These are phyloP conservation scores for Leucosticte australis DNA, from an alignment of 2,113 vertebrate genomes.

Conservation along the genomic window DNA sequence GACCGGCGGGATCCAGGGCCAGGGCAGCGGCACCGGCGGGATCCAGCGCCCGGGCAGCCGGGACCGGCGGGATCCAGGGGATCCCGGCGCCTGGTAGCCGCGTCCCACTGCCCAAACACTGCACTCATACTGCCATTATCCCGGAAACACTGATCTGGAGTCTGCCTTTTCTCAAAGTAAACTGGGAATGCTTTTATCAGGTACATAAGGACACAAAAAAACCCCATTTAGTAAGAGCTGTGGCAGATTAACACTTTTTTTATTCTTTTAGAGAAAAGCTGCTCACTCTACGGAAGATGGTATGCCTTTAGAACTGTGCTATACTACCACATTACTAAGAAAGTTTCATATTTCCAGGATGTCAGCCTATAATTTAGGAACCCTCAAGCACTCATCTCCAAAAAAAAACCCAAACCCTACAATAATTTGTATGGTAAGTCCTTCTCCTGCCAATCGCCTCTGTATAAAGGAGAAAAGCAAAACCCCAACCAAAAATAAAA, in stretches of 20 bases:
- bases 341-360: not conserved
- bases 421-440: not conserved
- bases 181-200: not conserved
- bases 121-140: fast-evolving
- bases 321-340: not conserved
- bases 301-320: not conserved
- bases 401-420: not conserved
- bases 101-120: not conserved
- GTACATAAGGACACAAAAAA: not conserved
- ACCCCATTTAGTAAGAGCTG: not conserved
- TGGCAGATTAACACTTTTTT: not conserved
- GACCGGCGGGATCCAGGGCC: too few species aligned
- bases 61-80: too few species aligned
- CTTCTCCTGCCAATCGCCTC: not conserved
- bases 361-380: not conserved
- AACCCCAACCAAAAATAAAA: not conserved
- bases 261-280: not conserved
- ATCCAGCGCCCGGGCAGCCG: too few species aligned
- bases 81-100: not conserved
- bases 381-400: fast-evolving
- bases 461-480: not conserved
- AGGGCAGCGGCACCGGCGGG: too few species aligned
- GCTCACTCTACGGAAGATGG: not conserved
- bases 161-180: not conserved
- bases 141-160: not conserved